phyloP scores from a whole-genome alignment of 2,797 vertebrate species.

The Bradypodion pumilum region DNA sequence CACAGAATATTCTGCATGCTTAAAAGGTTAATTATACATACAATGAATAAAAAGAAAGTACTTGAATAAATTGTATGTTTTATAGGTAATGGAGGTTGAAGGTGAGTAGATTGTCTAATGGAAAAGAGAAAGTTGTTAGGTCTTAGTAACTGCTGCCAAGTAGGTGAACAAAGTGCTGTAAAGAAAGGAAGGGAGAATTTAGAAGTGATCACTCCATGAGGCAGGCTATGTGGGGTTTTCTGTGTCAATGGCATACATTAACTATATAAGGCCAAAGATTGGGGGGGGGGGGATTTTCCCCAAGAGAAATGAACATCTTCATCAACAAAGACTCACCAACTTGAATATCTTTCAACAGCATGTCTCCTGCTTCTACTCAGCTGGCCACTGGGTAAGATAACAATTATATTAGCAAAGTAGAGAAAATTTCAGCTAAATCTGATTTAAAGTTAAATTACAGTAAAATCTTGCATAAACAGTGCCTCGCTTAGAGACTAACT shows the following conservation, averaged over 20 bases:
- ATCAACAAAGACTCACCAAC: neutral
- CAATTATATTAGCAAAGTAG: neutral
- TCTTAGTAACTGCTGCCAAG: constrained; percentile 55
- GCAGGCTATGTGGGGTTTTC: neutral
- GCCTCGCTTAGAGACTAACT: no score
- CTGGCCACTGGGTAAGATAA: neutral
- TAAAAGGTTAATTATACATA: constrained; percentile 67
- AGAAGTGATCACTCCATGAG: constrained; percentile 5
- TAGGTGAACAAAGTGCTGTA: constrained; percentile 49
- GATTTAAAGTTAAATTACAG: neutral
- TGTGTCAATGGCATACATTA: neutral
- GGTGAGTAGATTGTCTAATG: constrained; percentile 60
- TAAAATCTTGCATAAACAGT: no score
- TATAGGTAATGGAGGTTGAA: constrained; percentile 63
- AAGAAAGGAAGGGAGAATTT: constrained; percentile 23
- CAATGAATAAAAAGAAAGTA: constrained; percentile 58
- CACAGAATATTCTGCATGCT: constrained; percentile 51
- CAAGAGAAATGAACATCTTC: no score
- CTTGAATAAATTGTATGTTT: constrained; percentile 64
- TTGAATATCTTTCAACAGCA: neutral
- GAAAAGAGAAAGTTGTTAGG: constrained; percentile 41
- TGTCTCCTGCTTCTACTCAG: neutral
- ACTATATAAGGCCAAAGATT: neutral
- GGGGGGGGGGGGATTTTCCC: neutral
- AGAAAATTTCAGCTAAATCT: neutral